Conservation (phyloP, 1,140 invertebrate species). For the Drosophila prosaltans region DNA sequence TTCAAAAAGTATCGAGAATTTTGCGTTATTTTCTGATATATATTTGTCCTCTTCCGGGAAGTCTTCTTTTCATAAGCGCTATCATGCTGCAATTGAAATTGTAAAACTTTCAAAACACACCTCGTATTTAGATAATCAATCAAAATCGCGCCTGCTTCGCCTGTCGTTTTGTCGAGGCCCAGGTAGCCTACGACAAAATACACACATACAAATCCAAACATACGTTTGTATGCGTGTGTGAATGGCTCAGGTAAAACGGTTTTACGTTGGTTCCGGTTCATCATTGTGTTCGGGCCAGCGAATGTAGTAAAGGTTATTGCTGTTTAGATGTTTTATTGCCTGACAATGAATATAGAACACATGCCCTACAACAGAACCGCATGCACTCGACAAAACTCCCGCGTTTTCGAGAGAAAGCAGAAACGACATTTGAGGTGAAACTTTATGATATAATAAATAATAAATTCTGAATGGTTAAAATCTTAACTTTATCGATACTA, state of each 20-base stretch:
- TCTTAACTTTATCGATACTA: no score
- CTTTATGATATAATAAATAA: no score
- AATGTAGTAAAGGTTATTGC: constrained; percentile 33
- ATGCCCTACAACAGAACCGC: background rate
- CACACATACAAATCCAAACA: no score
- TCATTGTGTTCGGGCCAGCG: constrained; percentile 16
- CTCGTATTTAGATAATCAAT: constrained; percentile 22
- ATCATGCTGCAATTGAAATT: background rate
- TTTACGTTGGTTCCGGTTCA: constrained; percentile 31
- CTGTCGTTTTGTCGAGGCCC: background rate
- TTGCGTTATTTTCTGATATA: no score
- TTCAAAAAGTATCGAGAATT: no score
- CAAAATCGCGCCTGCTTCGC: constrained; percentile 13
- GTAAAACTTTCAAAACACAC: background rate
- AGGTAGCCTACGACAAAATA: background rate
- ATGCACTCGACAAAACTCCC: constrained; percentile 3
- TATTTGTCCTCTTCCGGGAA: no score
- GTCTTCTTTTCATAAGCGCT: no score
- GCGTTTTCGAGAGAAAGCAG: background rate
- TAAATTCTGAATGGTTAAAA: no score
- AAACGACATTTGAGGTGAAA: background rate
- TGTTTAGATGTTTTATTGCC: constrained; percentile 46
- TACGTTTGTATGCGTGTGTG: background rate
- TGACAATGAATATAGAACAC: constrained; percentile 30
- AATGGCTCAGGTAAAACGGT: constrained; percentile 19